Base-by-base conservation (phyloP, 92 coral and sea anemone genomes). In the Montipora capitata region DNA sequence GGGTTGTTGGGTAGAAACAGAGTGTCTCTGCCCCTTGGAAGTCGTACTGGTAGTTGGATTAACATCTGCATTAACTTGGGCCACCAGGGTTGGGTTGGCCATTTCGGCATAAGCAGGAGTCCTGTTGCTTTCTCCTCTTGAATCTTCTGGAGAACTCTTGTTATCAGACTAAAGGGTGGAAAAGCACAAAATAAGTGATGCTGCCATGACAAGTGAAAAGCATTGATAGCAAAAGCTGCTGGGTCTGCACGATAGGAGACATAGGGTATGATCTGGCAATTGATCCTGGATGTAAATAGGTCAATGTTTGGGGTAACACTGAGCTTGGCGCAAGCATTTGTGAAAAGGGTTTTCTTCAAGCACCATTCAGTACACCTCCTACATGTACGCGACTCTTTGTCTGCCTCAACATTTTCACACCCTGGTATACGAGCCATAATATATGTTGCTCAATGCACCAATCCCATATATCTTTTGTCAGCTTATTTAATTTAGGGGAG, bases 151-250 rank as follows among this genome's bases (percentile, higher is more conserved):
- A 83, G 88, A 71, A 43, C 79, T 82, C 72, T 42, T 82, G 79
- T 38, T 68, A 82, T 68, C 65, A 82, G 48, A 39, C 87, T 82
- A 42, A 83, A 73, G 49, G 88, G 68, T 42, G 88, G 88, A 40
- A 83, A 83, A 61, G 88, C 78, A 68, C 69, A 82, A 70, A 69
- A 68, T 54, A 68, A 69, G 78, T 68, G 41, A 49, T 67, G 48
- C 41, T 86, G 80, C 85, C 85, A 70, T 44, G 91, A 72, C 71
- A 77, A 40, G 71, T 52, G 68, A 59, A 77, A 77, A 63, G 82
- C 70, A 77, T 59, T 13, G n/a, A 72, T 48, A n/a, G 77, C 54
- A 39, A 72, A 72, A 72, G 94, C 94, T 66, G 67, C 91, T 42
- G 94, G 88, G 49, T 91, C 85, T 52, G 71, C 71, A 4, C 71